These are phyloP conservation scores for Cassiopea andromeda DNA, from an alignment of 30 jellyfish, hydroid and myxozoan species.

Conservation along the genomic window DNA sequence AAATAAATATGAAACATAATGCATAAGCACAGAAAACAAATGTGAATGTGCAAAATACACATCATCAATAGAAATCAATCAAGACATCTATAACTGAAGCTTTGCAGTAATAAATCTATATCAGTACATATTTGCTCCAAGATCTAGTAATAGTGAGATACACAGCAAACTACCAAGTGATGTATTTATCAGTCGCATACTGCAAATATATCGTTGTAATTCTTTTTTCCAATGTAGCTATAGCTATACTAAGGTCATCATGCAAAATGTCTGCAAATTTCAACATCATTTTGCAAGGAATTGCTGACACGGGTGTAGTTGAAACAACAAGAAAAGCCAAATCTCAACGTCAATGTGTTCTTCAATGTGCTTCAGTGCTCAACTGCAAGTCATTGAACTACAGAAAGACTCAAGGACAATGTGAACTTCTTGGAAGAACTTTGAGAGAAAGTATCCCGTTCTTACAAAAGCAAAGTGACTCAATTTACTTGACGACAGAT, in stretches of 20 bases:
- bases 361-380: constrained; percentile 27
- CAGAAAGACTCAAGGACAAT: not conserved
- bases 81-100: no score
- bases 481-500: constrained; percentile 31
- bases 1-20: no score
- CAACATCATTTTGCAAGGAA: not conserved
- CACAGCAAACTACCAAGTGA: no score
- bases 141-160: no score
- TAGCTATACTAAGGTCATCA: constrained; percentile 6
- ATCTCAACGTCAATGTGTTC: constrained; percentile 20
- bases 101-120: no score
- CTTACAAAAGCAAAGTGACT: constrained; percentile 3
- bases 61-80: no score
- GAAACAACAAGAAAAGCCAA: not conserved
- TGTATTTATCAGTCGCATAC: no score
- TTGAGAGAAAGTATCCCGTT: constrained; percentile 7
- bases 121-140: no score
- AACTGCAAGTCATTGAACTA: constrained; percentile 29
- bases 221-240: not conserved
- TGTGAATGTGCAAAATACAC: no score
- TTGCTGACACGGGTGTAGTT: constrained; percentile 21
- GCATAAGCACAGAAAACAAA: no score
- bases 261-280: constrained; percentile 34
- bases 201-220: no score
- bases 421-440: constrained; percentile 32